Conservation (phyloP, 2,113 vertebrate genomes). For the Ophthalmotilapia sp. region DNA sequence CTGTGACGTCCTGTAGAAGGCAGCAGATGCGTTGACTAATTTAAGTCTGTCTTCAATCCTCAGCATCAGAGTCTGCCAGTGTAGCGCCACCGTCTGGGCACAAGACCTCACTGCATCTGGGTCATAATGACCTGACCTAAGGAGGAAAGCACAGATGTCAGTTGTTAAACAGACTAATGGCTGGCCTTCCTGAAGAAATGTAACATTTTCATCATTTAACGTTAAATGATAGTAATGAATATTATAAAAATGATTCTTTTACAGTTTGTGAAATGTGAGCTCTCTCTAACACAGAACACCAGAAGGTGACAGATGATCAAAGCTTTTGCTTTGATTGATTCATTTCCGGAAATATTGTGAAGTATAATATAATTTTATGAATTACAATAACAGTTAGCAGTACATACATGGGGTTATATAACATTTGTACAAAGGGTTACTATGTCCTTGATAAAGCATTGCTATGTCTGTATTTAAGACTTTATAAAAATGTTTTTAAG, state of each 20-base stretch:
- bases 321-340: background rate
- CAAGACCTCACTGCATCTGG: slow-evolving; percentile 91
- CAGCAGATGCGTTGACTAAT: slow-evolving; percentile 94
- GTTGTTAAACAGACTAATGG: background rate
- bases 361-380: background rate
- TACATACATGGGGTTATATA: background rate
- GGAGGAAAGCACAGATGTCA: background rate
- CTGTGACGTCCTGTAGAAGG: slow-evolving; percentile 97
- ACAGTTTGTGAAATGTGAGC: background rate
- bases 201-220: background rate
- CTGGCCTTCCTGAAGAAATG: background rate
- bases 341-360: background rate
- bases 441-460: background rate
- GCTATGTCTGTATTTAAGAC: background rate
- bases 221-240: background rate
- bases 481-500: background rate
- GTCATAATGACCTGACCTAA: slow-evolving; percentile 89
- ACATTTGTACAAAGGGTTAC: background rate
- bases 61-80: slow-evolving; percentile 98
- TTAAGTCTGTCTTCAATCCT: slow-evolving; percentile 97
- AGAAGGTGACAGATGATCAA: background rate
- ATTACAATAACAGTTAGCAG: background rate
- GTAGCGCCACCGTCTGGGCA: slow-evolving; percentile 93
- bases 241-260: background rate
- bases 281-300: background rate